phyloP scores from a whole-genome alignment of 2,113 vertebrate genomes.

The Prunella himalayana region DNA sequence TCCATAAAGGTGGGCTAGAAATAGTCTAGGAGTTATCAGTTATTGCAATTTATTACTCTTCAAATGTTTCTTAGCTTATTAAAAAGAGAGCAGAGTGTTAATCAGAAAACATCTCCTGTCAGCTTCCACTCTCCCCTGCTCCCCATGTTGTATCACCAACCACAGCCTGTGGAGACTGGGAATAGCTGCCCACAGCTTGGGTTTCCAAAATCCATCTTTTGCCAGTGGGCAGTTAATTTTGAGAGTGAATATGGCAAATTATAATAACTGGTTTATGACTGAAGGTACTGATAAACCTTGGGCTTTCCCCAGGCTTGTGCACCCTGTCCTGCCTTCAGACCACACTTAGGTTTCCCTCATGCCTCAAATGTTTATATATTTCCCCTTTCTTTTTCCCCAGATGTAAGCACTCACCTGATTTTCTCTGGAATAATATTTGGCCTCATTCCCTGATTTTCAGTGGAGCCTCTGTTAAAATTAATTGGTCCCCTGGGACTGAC shows the following conservation, averaged over 20 bases:
- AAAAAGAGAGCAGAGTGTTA: rapidly evolving
- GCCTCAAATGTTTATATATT: neutral
- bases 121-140: neutral
- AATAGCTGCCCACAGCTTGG: neutral
- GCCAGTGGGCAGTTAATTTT: neutral
- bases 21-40: neutral
- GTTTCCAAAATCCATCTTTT: neutral
- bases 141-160: neutral
- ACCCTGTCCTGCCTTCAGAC: neutral
- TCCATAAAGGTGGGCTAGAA: neutral
- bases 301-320: neutral
- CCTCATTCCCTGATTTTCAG: neutral
- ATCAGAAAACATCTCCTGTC: neutral
- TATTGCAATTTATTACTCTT: neutral
- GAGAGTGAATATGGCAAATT: neutral
- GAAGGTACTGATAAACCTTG: neutral
- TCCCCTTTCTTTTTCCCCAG: neutral
- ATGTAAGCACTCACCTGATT: neutral
- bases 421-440: constrained; percentile 1
- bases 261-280: neutral
- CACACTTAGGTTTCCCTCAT: neutral
- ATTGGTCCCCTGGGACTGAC: constrained; percentile 1
- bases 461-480: constrained; percentile 6
- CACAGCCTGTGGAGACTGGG: neutral
- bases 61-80: neutral